Base-by-base conservation (phyloP, 2,797 vertebrate species). In the Lepus townsendii region DNA sequence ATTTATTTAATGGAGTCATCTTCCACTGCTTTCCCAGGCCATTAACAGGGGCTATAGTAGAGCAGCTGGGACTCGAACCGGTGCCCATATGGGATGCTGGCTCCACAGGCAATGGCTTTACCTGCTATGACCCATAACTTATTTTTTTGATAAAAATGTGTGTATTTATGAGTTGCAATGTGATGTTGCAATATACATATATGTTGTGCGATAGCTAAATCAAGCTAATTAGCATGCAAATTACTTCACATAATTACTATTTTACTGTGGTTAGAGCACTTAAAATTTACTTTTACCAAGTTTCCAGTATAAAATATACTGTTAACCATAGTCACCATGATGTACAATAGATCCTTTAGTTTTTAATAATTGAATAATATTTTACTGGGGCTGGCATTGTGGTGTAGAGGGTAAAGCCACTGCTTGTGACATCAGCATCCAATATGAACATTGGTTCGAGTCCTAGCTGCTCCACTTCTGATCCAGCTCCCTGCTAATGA, bases 341-440 rank as follows among this genome's bases (percentile, higher is more conserved):
- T 78, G 22, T 69, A 13, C 19, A 83, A 83, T 83, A 47, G 2
- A 68, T 32, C 20, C 60, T 17, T 73, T 72, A 54, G 32, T 75
- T 93, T 94, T 84, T 63, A 91, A 80, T 54, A 77, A 26, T 73
- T 85, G 22, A 9, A 54, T 82, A 66, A 14, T 60, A 85, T 82
- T 79, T 82, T 76, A 80, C 60, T 78, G 13, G 42, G 42, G 42
- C 42, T 47, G 42, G 8, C 42, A 47, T 47, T 47, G 8, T 47
- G 42, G 42, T 47, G 42, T 47, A 47, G 42, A 47, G 42, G 42
- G 8, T 47, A 10, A 47, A 47, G 42, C 42, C 42, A 47, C 42
- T 47, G 42, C 42, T 47, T 47, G 42, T 47, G 42, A 47, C 42
- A 47, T 47, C 8, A 47, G 42, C 42, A 47, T 47, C 42, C 42